Percentiles rank a stretch among this genome's conserved stretches.
phyloP scores from a whole-genome alignment of 2,113 vertebrate genomes.

The Macrotus californicus region DNA sequence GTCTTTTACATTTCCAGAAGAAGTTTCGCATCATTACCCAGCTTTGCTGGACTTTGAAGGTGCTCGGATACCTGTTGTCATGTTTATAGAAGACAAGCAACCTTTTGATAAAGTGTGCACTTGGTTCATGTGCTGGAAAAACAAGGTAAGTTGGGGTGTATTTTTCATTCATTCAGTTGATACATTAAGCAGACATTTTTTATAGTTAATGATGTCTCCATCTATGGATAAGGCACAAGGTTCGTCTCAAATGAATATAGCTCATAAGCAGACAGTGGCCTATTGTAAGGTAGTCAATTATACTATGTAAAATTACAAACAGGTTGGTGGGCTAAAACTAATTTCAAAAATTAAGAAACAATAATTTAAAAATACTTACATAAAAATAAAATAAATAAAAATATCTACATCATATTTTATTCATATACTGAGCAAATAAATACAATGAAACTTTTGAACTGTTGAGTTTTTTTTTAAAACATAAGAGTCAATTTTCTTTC shows the following conservation, averaged over 20 bases:
- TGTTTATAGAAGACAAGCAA: slow-evolving; percentile 1
- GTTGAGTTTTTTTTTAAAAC: background rate
- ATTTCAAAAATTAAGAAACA: background rate
- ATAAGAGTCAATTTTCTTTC: background rate
- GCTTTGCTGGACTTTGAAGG: background rate
- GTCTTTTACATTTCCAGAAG: slow-evolving; percentile 47
- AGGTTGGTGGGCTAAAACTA: background rate
- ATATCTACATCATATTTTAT: background rate
- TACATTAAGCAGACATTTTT: background rate
- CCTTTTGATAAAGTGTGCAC: background rate
- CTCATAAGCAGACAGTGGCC: background rate
- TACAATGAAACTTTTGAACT: background rate
- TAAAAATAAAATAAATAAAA: background rate
- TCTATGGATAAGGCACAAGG: background rate
- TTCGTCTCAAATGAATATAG: background rate
- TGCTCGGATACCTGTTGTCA: background rate
- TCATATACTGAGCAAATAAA: background rate
- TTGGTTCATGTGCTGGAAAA: background rate
- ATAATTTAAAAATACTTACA: background rate
- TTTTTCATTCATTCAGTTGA: background rate
- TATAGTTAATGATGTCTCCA: background rate
- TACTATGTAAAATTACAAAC: background rate
- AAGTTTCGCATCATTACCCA: slow-evolving; percentile 13
- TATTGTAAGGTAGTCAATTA: background rate
- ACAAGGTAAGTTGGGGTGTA: background rate